A percentile compares a stretch with the other conserved stretches of the same genome.
These are phyloP conservation scores for Trisateles emortualis DNA, from an alignment of 2,888 invertebrate species.

Conservation along the genomic window DNA sequence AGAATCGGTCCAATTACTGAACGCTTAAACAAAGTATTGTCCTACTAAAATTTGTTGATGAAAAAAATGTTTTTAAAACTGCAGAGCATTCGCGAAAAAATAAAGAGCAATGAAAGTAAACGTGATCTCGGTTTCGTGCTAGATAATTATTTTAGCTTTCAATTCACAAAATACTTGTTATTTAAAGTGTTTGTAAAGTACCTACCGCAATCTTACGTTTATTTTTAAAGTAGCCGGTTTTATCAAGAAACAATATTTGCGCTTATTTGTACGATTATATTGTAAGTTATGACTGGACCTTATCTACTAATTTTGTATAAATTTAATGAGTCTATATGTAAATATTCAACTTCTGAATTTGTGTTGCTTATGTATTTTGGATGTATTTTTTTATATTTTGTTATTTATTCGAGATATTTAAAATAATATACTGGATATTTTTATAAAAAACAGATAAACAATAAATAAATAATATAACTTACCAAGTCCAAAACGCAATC, in stretches of 20 bases:
- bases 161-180: conserved; percentile 20
- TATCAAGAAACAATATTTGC: conserved; percentile 29
- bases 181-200: conserved; percentile 14
- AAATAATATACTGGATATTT: conserved; percentile 2
- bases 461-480: conserved; percentile 50
- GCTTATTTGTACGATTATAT: conserved; percentile 29
- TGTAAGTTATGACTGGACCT: conserved; percentile 14
- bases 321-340: conserved; percentile 3
- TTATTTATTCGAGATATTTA: background rate
- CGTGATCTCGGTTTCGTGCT: conserved; percentile 23
- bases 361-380: conserved; percentile 9
- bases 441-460: conserved; percentile 17
- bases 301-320: conserved; percentile 25
- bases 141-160: conserved; percentile 38
- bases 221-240: conserved; percentile 26
- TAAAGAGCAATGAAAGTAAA: conserved; percentile 44
- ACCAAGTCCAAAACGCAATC: conserved; percentile 84
- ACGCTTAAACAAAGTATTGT: conserved; percentile 8
- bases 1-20: conserved; percentile 12
- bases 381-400: conserved; percentile 8
- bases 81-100: conserved; percentile 25
- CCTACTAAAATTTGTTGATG: conserved; percentile 6
- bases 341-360: conserved; percentile 10
- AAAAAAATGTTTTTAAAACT: conserved; percentile 8
- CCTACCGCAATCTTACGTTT: conserved; percentile 19